A percentile compares a stretch with the other conserved stretches of the same genome.
Conservation (phyloP, 2,113 vertebrate species). For the Bubo blakistoni region DNA sequence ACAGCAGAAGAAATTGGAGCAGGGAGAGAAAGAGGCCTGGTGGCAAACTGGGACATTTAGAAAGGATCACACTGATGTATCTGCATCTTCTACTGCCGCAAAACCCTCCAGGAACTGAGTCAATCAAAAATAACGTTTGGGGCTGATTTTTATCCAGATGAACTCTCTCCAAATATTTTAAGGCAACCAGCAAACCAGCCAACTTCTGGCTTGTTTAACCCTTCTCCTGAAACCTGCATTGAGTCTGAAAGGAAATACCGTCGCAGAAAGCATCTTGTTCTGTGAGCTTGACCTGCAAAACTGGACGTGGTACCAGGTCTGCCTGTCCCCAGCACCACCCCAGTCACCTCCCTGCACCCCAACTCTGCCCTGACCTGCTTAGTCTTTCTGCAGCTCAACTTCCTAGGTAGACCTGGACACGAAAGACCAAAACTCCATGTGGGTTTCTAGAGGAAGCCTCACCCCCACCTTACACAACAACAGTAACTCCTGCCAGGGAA, state of each 20-base stretch:
- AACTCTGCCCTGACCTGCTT: not conserved
- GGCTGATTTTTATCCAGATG: conserved; percentile 35
- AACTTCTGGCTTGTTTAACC: not conserved
- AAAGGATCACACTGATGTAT: not conserved
- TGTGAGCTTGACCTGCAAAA: not conserved
- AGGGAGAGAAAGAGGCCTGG: not conserved
- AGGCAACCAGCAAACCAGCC: not conserved
- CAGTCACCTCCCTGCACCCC: not conserved
- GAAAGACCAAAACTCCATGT: not conserved
- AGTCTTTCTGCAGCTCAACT: not conserved
- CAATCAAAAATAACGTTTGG: conserved; percentile 32
- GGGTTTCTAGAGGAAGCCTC: not conserved
- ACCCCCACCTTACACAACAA: not conserved
- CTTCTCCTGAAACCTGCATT: not conserved
- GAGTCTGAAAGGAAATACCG: not conserved
- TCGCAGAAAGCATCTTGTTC: not conserved
- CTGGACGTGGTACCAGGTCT: not conserved
- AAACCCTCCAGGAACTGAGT: conserved; percentile 34
- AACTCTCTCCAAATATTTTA: conserved; percentile 35
- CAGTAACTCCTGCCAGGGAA: not conserved
- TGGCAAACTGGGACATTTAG: conserved; percentile 45
- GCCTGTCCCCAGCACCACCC: not conserved
- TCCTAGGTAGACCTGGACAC: not conserved
- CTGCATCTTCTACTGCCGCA: not conserved
- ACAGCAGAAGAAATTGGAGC: not conserved